Conservation (phyloP, 2,888 invertebrate species). For the Spatulosminthurus flaviceps region DNA sequence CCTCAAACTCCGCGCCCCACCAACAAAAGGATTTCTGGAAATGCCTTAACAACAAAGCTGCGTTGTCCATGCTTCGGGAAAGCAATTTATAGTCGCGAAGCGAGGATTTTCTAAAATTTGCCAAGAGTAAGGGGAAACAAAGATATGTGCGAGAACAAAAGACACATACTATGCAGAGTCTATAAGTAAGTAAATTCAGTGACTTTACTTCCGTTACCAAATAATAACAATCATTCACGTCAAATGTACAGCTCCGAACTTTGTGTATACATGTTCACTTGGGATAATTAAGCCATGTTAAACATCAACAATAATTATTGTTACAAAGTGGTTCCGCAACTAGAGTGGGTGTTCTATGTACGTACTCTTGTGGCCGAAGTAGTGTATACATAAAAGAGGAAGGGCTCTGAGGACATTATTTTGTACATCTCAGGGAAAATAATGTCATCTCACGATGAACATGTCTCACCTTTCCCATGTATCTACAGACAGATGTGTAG, state of each 20-base stretch:
- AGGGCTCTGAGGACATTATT: not conserved
- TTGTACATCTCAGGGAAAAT: not conserved
- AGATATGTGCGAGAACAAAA: not conserved
- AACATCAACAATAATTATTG: not conserved
- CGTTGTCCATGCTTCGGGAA: too few relatives aligned
- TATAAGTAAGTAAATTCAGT: not conserved
- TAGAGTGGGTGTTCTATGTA: not conserved
- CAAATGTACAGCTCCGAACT: not conserved
- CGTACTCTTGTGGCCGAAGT: too few relatives aligned
- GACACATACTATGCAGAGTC: not conserved
- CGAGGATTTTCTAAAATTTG: too few relatives aligned
- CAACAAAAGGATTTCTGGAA: too few relatives aligned
- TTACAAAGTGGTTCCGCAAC: not conserved
- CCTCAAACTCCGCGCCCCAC: too few relatives aligned
- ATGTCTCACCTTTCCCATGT: too few relatives aligned
- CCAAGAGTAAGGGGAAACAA: too few relatives aligned
- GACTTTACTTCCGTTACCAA: not conserved
- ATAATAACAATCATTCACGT: conserved; percentile 7
- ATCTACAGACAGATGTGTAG: not conserved
- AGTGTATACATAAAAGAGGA: too few relatives aligned
- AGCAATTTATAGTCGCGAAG: too few relatives aligned
- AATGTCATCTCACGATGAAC: conserved; percentile 9
- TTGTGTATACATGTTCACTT: too few relatives aligned
- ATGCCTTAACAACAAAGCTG: too few relatives aligned
- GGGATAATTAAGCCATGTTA: not conserved